These are phyloP conservation scores for Bicyclus anynana DNA, from an alignment of 1,140 invertebrate species.

Conservation along the genomic window DNA sequence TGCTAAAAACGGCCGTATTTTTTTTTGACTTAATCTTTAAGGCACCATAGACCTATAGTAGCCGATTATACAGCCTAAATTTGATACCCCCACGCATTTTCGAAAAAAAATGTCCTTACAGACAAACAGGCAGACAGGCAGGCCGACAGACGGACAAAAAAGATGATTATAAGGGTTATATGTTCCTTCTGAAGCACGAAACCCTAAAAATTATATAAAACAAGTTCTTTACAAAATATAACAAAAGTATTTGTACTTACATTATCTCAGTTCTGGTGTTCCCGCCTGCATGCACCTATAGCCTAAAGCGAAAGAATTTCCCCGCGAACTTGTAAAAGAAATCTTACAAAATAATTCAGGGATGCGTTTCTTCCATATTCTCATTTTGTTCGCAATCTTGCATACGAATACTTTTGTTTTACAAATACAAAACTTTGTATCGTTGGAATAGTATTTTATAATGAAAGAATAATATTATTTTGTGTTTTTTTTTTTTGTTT, in stretches of 20 bases:
- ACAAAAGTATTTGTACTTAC: not conserved
- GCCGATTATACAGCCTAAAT: too few species aligned
- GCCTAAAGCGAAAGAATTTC: not conserved
- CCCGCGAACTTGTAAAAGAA: conserved; percentile 1
- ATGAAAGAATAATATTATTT: not conserved
- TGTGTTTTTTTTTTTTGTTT: too few species aligned
- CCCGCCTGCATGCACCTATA: not conserved
- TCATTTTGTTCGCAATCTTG: conserved; percentile 4
- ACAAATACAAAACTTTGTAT: conserved; percentile 3
- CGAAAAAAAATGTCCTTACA: too few species aligned
- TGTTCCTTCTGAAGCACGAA: too few species aligned
- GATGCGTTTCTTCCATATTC: conserved; percentile 5
- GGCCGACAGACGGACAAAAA: too few species aligned
- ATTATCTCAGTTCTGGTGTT: not conserved
- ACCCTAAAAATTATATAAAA: too few species aligned
- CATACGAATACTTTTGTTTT: conserved; percentile 1
- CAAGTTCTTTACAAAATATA: not conserved
- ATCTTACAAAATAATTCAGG: conserved; percentile 1
- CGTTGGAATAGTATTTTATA: not conserved
- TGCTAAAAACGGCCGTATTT: too few species aligned
- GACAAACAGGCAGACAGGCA: too few species aligned
- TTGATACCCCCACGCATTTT: too few species aligned
- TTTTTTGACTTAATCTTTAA: too few species aligned
- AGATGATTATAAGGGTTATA: too few species aligned
- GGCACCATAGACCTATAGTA: too few species aligned